Evolutionary conservation across 2,888 invertebrate species (phyloP), one percentile per base, ranked within the genome.

Genomic region (Erebia ligea): DNA sequence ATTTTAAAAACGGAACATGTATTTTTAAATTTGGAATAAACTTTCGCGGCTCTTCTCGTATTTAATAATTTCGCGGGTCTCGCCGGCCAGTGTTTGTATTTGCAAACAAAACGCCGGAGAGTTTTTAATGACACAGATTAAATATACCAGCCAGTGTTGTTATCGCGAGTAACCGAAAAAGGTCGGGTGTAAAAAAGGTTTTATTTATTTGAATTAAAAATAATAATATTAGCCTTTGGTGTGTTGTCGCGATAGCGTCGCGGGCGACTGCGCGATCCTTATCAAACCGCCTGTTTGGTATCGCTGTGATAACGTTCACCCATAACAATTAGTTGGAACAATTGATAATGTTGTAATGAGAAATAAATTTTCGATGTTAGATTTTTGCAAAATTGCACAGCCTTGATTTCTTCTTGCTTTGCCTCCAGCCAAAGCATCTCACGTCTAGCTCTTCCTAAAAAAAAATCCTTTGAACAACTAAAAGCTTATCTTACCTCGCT

Each of bases 231-330:
- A 68, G 67, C 67, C 66, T 74, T 19, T 25, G 68, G 69, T 69
- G 75, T 74, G 73, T 57, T 50, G 76, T 78, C 76, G 78, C 79
- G 77, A 80, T 79, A 79, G 84, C 79, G 78, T 78, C 80, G 78
- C 78, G 79, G 83, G 79, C 80, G 81, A 87, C 86, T 89, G 90
- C 80, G 75, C 77, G 74, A 69, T 75, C 80, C 84, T 88, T 89
- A 89, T 91, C 89, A 76, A 70, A 63, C 62, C 80, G 82, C 80
- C 80, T 76, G 76, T 78, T 75, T 74, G 74, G 75, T 91, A 91
- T 90, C 90, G 67, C 69, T 69, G 61, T 84, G 92, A 91, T 92
- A 91, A 92, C 87, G 80, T 84, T 82, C 83, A 80, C 85, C 86
- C 84, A 83, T 82, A 82, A 86, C 86, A 90, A 89, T 90, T 87